phyloP scores from a whole-genome alignment of 2,888 invertebrate species.

The Idaea biselata region DNA sequence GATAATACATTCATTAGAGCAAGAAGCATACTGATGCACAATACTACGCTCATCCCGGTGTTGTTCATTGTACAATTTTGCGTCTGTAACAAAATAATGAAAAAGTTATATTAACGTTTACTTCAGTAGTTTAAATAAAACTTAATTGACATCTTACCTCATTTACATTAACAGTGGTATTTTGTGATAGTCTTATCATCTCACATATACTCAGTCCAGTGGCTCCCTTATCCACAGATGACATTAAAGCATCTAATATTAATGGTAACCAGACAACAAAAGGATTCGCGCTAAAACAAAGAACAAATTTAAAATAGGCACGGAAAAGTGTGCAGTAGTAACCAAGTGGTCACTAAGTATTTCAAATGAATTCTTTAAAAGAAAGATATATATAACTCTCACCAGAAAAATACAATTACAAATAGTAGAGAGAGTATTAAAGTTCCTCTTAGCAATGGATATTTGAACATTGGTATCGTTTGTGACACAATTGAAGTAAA shows the following conservation, averaged over 20 bases:
- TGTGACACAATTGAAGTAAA: conserved; percentile 59
- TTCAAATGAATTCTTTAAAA: neutral
- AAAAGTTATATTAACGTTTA: neutral
- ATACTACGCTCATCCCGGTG: conserved; percentile 49
- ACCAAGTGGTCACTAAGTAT: too few species aligned
- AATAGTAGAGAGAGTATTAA: conserved; percentile 67
- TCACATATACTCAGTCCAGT: conserved; percentile 44
- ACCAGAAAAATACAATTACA: conserved; percentile 30
- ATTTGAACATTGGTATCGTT: conserved; percentile 71
- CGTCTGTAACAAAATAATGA: conserved; percentile 24
- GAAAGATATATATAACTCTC: conserved; percentile 13
- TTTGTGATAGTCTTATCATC: conserved; percentile 44
- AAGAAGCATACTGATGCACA: conserved; percentile 39
- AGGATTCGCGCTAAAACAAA: conserved; percentile 42
- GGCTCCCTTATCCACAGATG: conserved; percentile 43
- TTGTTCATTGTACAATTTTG: conserved; percentile 43
- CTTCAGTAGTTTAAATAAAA: conserved; percentile 1
- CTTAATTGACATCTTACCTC: conserved; percentile 14
- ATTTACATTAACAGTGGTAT: conserved; percentile 24
- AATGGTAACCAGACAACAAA: conserved; percentile 53
- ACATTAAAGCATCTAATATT: conserved; percentile 50
- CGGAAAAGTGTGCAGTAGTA: too few species aligned
- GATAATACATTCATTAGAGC: conserved; percentile 43
- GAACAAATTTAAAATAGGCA: neutral
- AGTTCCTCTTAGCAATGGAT: conserved; percentile 76